These are phyloP conservation scores for Tachuris rubrigastra DNA, from an alignment of 2,113 vertebrate species.

Conservation along the genomic window DNA sequence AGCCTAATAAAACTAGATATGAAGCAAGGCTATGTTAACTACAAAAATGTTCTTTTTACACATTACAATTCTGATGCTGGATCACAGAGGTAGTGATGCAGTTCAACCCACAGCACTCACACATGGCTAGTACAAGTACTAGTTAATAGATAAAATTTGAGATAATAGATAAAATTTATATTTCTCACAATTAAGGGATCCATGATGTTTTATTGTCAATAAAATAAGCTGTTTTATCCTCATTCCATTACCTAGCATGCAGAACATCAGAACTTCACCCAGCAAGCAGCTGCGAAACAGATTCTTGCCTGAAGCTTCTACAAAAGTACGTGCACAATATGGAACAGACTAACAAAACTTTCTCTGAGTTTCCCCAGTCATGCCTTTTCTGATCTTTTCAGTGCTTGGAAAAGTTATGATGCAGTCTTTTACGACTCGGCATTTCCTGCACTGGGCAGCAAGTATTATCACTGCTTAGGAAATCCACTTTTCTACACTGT, in stretches of 20 bases:
- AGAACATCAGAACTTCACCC: not conserved
- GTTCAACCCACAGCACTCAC: not conserved
- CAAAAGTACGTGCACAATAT: not conserved
- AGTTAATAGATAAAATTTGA: not conserved
- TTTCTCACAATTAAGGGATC: not conserved
- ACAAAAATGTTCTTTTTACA: not conserved
- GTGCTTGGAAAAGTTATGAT: not conserved
- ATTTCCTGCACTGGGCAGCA: not conserved
- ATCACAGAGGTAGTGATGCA: not conserved
- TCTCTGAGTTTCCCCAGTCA: not conserved
- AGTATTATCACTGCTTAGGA: not conserved
- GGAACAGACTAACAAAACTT: not conserved
- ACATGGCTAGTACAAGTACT: rapidly evolving
- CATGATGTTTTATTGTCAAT: not conserved
- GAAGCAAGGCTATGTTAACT: not conserved
- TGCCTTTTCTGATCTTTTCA: not conserved
- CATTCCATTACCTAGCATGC: not conserved
- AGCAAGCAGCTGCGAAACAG: not conserved
- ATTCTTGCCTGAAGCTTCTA: not conserved
- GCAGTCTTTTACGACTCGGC: not conserved
- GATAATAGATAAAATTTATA: too few relatives aligned
- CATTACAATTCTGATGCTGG: rapidly evolving
- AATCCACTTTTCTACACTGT: not conserved
- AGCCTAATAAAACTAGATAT: not conserved
- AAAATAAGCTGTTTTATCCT: not conserved